Evolutionary conservation across 2,888 invertebrate species (phyloP), one percentile per base, ranked within the genome.

Genomic region (Chromoteleia sp.): DNA sequence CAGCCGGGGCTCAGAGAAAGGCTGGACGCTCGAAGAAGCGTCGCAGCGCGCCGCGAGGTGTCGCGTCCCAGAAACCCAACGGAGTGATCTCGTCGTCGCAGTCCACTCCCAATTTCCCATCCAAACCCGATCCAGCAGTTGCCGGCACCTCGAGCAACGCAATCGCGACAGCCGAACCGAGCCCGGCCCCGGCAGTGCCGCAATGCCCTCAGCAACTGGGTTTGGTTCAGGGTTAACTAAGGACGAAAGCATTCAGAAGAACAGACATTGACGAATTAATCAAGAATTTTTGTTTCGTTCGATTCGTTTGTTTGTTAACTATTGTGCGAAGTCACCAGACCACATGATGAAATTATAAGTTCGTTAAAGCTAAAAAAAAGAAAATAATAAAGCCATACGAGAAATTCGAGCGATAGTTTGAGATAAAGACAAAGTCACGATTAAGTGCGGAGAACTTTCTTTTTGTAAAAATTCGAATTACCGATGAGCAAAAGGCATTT

Each of bases 391-490:
- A 61, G 17, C 14, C 63, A 36, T 50, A 65, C 15, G 29, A 67
- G 10, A 41, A 59, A 50, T 68, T 68, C 17, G 10, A 48, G 70
- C 48, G 58, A 39, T 30, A 54, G 45, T 63, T 73, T 15, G 43
- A 50, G 29, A 21, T 36, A 21, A 50, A 48, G 12, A 25, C 54
- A 41, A 43, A 67, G 21, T 67, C 19, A 67, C 39, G 68, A 52
- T 45, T 36, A 48, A 75, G 45, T 43, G 58, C 54, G 67, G 25
- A 67, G 8, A 58, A 58, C 8, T 45, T 75, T 61, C 17, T 77
- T 70, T 75, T 77, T 77, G 67, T 77, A 59, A 68, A n/a, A n/a
- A 77, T 68, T 70, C 61, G 70, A 68, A 45, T 61, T 56, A 77
- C 63, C 43, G 70, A 71, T 71, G 48, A 58, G 33, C 25, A 48